Evolutionary conservation across 2,113 vertebrate genomes (phyloP), one percentile per base, ranked within the genome.

Genomic region (Coptodon bakossiorum): DNA sequence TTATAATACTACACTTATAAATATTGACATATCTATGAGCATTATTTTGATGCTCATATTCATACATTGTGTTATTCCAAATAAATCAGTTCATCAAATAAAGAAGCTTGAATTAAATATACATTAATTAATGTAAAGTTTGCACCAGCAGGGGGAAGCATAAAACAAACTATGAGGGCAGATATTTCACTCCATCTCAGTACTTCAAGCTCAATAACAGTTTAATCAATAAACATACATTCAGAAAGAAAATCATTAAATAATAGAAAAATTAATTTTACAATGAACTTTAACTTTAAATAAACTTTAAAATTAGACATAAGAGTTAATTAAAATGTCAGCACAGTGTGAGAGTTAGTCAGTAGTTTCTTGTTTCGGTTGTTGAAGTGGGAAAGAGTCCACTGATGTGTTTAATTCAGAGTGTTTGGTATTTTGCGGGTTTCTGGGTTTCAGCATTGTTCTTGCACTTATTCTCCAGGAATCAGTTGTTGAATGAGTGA

Each of bases 61-160:
- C n/a, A 68, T 68, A 40, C 19, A 68, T 68, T 38, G 36, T 68
- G 10, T 68, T 68, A 68, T 38, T 38, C 19, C 34, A 40, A 68
- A 40, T 68, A 68, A 68, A 68, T 68, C 19, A 68, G 22, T 68
- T 68, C 3, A 68, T 40, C 12, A 68, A 40, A 40, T 34, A 68
- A 38, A 68, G 1, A 66, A 66, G 17, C 16, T 63, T 63, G 59
- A 19, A 36, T 63, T 36, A 40, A 68, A 68, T 38, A 68, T 13
- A 38, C 34, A 38, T 40, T 68, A 13, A 68, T 38, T 38, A 38
- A 22, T 68, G 63, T 66, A 52, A 43, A 66, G 22, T 27, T 87
- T 22, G 8, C 34, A 61, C 90, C 88, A 90, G 84, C 63, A 92
- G 89, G 59, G 27, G 48, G 86, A 66, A 88, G 79, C 63, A 86